These are phyloP conservation scores for Rattus rattus DNA, from an alignment of 2,113 vertebrate genomes.

Conservation along the genomic window DNA sequence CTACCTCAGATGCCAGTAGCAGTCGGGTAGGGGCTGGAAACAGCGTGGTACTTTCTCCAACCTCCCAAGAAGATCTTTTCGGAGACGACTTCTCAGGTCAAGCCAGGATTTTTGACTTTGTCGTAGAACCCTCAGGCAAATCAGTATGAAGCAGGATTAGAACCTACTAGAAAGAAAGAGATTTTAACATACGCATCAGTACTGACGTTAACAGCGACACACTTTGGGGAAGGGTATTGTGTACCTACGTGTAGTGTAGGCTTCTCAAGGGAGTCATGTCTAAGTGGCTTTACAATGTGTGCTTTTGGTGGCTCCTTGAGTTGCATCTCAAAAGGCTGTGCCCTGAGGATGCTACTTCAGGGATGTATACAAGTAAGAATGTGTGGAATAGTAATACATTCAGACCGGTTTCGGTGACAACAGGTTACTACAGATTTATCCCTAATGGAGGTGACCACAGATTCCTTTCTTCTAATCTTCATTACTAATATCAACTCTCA, in stretches of 20 bases:
- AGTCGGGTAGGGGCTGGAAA: too few species aligned
- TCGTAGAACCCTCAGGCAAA: neutral
- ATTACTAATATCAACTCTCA: neutral
- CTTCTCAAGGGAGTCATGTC: neutral
- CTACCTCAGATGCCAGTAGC: neutral
- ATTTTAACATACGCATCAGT: neutral
- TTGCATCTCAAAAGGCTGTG: neutral
- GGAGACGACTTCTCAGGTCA: neutral
- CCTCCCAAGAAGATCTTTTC: neutral
- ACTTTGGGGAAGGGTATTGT: neutral
- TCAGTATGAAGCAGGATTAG: neutral
- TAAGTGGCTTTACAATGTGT: neutral
- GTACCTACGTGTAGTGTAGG: neutral
- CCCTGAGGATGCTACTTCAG: neutral
- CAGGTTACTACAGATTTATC: neutral
- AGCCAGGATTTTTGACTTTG: neutral
- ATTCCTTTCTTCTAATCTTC: neutral
- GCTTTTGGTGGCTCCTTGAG: neutral
- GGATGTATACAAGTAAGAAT: neutral
- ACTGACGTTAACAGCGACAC: neutral
- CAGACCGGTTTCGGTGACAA: neutral
- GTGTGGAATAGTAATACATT: neutral
- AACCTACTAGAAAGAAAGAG: neutral
- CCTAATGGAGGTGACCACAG: neutral
- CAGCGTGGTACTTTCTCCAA: neutral